These are phyloP conservation scores for Tetragonula clypearis DNA, from an alignment of 1,140 invertebrate genomes.

Conservation along the genomic window DNA sequence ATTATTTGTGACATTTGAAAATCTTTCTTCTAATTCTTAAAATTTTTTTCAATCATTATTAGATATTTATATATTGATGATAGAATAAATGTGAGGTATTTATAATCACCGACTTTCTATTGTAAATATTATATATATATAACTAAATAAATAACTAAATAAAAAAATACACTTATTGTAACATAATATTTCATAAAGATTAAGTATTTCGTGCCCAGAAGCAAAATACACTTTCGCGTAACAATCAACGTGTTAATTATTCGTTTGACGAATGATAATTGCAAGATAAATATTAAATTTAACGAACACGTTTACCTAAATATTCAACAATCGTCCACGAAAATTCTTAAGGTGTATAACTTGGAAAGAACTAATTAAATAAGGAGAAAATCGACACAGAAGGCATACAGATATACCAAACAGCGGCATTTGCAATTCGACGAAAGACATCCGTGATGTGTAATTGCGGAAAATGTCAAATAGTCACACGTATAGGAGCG, in stretches of 20 bases:
- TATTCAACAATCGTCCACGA: not conserved
- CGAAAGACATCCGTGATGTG: not conserved
- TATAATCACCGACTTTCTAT: too few relatives aligned
- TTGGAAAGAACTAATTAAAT: not conserved
- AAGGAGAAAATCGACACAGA: not conserved
- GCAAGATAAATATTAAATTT: not conserved
- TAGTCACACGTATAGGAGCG: constrained; percentile 32
- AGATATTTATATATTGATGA: too few relatives aligned
- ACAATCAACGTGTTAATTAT: not conserved
- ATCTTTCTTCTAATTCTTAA: too few relatives aligned
- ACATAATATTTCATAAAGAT: too few relatives aligned
- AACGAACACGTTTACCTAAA: not conserved
- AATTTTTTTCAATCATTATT: too few relatives aligned
- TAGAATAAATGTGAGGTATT: too few relatives aligned
- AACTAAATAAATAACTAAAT: too few relatives aligned
- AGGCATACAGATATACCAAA: not conserved
- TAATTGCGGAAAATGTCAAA: constrained; percentile 45
- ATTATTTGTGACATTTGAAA: too few relatives aligned
- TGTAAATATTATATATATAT: too few relatives aligned
- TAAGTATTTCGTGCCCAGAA: too few relatives aligned
- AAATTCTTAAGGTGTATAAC: not conserved
- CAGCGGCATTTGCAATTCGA: not conserved
- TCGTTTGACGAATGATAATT: not conserved
- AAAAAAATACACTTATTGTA: too few relatives aligned
- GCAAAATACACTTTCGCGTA: too few relatives aligned